Base-by-base conservation (phyloP, 2,113 vertebrate genomes). In the Onychostoma macrolepis region DNA sequence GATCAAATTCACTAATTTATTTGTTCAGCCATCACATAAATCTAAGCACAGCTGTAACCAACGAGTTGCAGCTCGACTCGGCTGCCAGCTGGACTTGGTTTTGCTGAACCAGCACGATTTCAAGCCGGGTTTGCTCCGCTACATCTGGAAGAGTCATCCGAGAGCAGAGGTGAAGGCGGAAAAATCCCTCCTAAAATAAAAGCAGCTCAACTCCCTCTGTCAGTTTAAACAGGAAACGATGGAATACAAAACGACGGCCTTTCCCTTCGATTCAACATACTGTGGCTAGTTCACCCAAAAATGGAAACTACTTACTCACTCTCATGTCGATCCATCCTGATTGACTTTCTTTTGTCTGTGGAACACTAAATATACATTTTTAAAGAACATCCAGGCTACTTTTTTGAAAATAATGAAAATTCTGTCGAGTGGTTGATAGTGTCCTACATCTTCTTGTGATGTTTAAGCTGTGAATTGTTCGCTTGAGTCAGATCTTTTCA, bases 1-100 rank as follows among this genome's bases (percentile, higher is more conserved):
- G 91, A 95, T 96, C 96, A 97, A 96, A 97, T 97, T 97, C 95
- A 90, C 95, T 96, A 94, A 97, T 97, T 97, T 98, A 98, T 98
- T 98, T 99, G 97, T 97, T 97, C 95, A 97, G 95, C 96, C 95
- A 95, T 97, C 95, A 96, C 95, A 97, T 96, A 98, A 98, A 98
- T 95, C 92, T 95, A 97, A 96, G 95, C 95, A 96, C 96, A 98
- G 97, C 97, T 98, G 97, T 96, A 98, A 97, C 94, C 97, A 96
- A 96, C 97, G 96, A 97, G 95, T 97, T 96, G 95, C 94, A 96
- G 95, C 96, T 91, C 12, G 93, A 91, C 93, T 92, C 94, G 94
- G 93, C 90, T 41, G 82, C 88, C 88, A 87, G 88, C 86, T 89
- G 88, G 82, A 89, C 38, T 91, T 90, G 92, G 94, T 96, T 97